Percentiles rank a stretch among this genome's conserved stretches.
phyloP scores from a whole-genome alignment of 2,113 vertebrate genomes.

The Hyperoodon ampullatus region DNA sequence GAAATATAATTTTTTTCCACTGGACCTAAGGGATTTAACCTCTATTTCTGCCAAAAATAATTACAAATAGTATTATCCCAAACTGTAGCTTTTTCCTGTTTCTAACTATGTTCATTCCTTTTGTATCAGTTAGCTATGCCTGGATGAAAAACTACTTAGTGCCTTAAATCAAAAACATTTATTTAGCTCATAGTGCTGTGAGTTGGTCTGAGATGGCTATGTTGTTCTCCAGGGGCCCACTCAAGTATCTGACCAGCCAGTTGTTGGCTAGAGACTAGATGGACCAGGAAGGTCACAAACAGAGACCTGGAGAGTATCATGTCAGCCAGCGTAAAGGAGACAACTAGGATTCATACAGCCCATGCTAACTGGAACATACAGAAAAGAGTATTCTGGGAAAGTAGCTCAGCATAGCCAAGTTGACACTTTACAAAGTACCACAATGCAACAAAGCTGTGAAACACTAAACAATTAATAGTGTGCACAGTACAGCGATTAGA shows the following conservation, averaged over 20 bases:
- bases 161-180: not conserved
- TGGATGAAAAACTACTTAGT: not conserved
- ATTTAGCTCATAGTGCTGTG: not conserved
- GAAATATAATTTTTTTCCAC: not conserved
- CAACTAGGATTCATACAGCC: not conserved
- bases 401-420: not conserved
- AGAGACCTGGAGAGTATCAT: not conserved
- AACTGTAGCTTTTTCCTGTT: not conserved
- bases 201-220: not conserved
- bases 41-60: conserved; percentile 29
- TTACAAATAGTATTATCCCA: not conserved
- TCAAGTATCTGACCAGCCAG: not conserved
- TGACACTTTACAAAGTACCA: not conserved
- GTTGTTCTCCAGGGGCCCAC: not conserved
- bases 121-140: not conserved
- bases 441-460: not conserved
- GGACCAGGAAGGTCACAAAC: not conserved
- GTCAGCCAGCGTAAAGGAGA: not conserved
- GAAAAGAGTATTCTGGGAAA: not conserved
- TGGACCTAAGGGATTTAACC: not conserved
- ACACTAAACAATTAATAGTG: not conserved
- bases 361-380: not conserved
- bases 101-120: not conserved
- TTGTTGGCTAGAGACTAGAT: not conserved
- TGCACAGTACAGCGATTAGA: not conserved